phyloP scores from a whole-genome alignment of 2,888 invertebrate species.

The Orchesellides sinensis region DNA sequence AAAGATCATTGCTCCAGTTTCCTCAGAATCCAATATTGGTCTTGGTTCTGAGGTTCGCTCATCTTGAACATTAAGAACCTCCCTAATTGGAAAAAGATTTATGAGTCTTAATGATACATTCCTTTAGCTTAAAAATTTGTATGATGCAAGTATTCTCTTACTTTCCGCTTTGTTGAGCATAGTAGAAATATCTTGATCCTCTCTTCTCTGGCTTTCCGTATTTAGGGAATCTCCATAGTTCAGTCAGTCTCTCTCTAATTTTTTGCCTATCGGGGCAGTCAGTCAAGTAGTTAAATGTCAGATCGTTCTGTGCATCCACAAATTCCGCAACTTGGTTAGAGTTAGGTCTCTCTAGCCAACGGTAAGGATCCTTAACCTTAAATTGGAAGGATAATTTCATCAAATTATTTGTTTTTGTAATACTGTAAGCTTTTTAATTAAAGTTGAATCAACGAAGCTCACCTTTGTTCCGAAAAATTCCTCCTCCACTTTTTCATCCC shows the following conservation, averaged over 20 bases:
- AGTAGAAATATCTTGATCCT: slow-evolving; percentile 78
- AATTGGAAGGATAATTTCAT: not conserved
- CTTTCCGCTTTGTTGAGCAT: slow-evolving; percentile 65
- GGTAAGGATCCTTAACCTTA: slow-evolving; percentile 80
- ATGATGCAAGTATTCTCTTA: slow-evolving; percentile 1
- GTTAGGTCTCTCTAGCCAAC: slow-evolving; percentile 72
- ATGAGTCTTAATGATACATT: not conserved
- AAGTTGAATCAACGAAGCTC: not conserved
- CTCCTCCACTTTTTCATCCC: slow-evolving; percentile 88
- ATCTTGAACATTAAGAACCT: slow-evolving; percentile 87
- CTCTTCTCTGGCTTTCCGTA: slow-evolving; percentile 64
- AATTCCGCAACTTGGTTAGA: slow-evolving; percentile 69
- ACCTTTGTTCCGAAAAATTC: slow-evolving; percentile 91
- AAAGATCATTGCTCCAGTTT: slow-evolving; percentile 91
- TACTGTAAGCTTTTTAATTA: too few relatives aligned
- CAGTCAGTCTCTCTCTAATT: slow-evolving; percentile 57
- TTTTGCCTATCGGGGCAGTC: slow-evolving; percentile 56
- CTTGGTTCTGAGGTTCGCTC: slow-evolving; percentile 85
- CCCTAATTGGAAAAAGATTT: slow-evolving; percentile 82
- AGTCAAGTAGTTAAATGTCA: slow-evolving; percentile 62
- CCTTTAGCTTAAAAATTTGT: not conserved
- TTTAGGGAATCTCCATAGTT: slow-evolving; percentile 65
- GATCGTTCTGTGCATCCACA: slow-evolving; percentile 69
- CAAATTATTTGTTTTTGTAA: not conserved
- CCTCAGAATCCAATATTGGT: slow-evolving; percentile 97